Conservation (phyloP, 23 tunicate genomes). For the Ascidia mentula region DNA sequence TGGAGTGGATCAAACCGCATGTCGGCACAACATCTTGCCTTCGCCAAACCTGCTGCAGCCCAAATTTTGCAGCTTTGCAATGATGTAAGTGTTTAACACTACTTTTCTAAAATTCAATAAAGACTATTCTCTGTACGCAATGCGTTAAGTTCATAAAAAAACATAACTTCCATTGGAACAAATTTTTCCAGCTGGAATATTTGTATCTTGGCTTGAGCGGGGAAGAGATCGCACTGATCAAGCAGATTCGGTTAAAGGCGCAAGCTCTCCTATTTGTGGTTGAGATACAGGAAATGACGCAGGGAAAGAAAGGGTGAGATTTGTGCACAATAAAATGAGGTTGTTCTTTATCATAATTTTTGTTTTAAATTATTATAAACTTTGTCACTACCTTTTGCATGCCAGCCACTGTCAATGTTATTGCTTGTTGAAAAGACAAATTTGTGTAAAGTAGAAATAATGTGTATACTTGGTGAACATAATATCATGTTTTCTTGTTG, state of each 20-base stretch:
- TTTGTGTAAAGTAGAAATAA: no score
- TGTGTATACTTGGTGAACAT: no score
- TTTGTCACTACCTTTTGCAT: no score
- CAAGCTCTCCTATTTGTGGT: conserved; percentile 78
- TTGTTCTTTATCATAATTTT: no score
- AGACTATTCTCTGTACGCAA: no score
- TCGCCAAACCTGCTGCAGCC: conserved; percentile 67
- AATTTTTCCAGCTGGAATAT: conserved; percentile 51
- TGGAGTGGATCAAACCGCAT: conserved; percentile 60
- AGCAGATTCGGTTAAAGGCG: conserved; percentile 76
- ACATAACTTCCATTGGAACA: background rate
- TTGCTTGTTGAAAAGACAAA: no score
- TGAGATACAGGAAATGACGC: conserved; percentile 55
- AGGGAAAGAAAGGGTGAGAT: background rate
- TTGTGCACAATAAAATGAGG: no score
- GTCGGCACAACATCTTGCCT: conserved; percentile 63
- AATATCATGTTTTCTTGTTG: no score
- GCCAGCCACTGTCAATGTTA: no score
- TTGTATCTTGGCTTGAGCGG: conserved; percentile 79
- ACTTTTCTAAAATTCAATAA: no score
- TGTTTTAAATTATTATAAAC: no score
- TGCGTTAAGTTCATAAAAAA: background rate
- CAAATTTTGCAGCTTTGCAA: conserved; percentile 72
- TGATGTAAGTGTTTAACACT: conserved; percentile 30
- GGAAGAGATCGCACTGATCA: conserved; percentile 58